These are phyloP conservation scores for Lepilemur ruficaudatus DNA, from an alignment of 2,797 vertebrate species.

Conservation along the genomic window DNA sequence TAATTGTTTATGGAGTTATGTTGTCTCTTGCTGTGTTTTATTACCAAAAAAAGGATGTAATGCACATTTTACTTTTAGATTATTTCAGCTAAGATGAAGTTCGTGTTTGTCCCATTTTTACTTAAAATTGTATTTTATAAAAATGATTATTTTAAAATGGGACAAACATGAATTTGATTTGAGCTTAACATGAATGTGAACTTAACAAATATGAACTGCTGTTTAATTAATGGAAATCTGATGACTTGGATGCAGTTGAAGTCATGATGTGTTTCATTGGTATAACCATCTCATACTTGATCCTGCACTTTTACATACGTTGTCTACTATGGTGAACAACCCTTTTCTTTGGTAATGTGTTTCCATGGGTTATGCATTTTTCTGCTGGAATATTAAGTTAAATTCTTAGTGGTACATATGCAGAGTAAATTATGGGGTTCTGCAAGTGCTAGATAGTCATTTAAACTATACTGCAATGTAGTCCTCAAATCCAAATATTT, in stretches of 20 bases:
- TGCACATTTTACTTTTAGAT: constrained; percentile 21
- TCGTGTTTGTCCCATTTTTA: constrained; percentile 37
- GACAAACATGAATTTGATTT: not conserved
- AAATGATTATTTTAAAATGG: not conserved
- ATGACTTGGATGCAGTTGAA: not conserved
- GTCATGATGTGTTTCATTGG: not conserved
- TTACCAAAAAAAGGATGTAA: not conserved
- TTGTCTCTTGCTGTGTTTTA: not conserved
- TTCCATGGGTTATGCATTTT: constrained; percentile 8
- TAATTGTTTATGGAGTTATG: not conserved
- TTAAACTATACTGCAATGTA: constrained; percentile 35
- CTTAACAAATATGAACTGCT: not conserved
- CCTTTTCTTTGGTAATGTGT: not conserved
- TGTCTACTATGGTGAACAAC: not conserved
- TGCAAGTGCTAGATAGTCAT: not conserved
- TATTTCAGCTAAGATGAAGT: constrained; percentile 33
- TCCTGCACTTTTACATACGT: not conserved
- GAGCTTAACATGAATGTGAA: not conserved
- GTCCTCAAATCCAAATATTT: constrained; percentile 37
- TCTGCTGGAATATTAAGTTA: constrained; percentile 23
- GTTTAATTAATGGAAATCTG: not conserved
- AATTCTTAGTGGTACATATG: not conserved
- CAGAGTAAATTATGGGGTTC: constrained; percentile 35
- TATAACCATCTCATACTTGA: not conserved
- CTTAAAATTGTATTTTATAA: not conserved